phyloP scores from a whole-genome alignment of 2,797 vertebrate genomes.

The Hypotaenidia philippensis region DNA sequence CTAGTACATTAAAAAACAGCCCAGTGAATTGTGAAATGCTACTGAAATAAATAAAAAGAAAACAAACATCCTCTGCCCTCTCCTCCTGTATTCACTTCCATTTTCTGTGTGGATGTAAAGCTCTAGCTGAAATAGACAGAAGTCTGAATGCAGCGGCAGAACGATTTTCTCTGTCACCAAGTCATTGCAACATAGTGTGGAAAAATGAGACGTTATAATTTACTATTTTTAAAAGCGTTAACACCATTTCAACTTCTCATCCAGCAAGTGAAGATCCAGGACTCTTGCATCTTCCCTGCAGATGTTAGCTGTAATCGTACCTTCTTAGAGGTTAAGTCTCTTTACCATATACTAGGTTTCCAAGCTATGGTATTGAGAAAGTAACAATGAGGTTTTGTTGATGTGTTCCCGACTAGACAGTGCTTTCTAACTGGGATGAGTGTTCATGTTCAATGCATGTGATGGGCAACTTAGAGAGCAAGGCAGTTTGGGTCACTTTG shows the following conservation, averaged over 20 bases:
- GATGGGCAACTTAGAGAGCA: neutral
- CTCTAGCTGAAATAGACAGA: neutral
- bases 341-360: neutral
- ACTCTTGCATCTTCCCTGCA: neutral
- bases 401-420: neutral
- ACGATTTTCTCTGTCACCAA: neutral
- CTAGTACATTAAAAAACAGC: conserved; percentile 30
- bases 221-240: neutral
- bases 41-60: conserved; percentile 57
- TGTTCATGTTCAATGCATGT: neutral
- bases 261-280: neutral
- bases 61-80: neutral
- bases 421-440: neutral
- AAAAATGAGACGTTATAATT: neutral
- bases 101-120: neutral
- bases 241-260: neutral
- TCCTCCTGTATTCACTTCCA: neutral
- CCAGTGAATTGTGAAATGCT: conserved; percentile 41
- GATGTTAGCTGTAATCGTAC: neutral
- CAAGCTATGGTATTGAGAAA: neutral
- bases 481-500: neutral
- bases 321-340: neutral
- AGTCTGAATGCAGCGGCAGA: neutral
- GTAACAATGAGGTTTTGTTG: neutral
- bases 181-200: neutral